A percentile compares a stretch with the other conserved stretches of the same genome.
phyloP scores from a whole-genome alignment of 2,797 vertebrate species.

The Momotus momota region DNA sequence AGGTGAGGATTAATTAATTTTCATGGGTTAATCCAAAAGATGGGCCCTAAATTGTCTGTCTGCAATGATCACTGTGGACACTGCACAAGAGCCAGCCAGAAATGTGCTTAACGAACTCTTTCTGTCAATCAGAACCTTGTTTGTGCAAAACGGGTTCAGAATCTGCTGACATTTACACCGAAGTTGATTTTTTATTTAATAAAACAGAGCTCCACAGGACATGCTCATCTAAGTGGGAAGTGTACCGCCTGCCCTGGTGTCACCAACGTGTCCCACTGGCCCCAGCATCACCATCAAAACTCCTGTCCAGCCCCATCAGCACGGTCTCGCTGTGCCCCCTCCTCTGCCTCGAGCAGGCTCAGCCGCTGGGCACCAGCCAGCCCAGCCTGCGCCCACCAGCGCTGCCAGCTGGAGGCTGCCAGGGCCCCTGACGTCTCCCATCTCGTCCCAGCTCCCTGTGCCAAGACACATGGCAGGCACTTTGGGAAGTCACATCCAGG shows the following conservation, averaged over 20 bases:
- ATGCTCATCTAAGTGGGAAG: background rate
- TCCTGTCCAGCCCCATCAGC: rapidly evolving
- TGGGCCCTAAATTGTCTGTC: background rate
- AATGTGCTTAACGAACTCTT: background rate
- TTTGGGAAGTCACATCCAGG: background rate
- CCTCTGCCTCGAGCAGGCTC: background rate
- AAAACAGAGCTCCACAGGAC: background rate
- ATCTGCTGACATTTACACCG: background rate
- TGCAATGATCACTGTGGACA: background rate
- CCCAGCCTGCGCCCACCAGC: background rate
- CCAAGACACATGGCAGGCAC: background rate
- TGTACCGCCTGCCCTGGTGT: rapidly evolving
- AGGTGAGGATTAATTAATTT: background rate
- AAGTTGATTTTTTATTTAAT: background rate
- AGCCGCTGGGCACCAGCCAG: rapidly evolving
- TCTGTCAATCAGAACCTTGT: background rate
- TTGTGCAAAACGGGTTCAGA: background rate
- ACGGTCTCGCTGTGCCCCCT: background rate
- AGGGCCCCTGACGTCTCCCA: background rate
- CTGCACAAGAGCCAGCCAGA: background rate
- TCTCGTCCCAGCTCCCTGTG: background rate
- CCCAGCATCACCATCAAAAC: background rate
- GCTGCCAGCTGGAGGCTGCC: background rate
- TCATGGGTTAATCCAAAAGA: background rate
- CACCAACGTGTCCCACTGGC: background rate